Base-by-base conservation (phyloP, 1,140 invertebrate species). In the Meteorus sp. region DNA sequence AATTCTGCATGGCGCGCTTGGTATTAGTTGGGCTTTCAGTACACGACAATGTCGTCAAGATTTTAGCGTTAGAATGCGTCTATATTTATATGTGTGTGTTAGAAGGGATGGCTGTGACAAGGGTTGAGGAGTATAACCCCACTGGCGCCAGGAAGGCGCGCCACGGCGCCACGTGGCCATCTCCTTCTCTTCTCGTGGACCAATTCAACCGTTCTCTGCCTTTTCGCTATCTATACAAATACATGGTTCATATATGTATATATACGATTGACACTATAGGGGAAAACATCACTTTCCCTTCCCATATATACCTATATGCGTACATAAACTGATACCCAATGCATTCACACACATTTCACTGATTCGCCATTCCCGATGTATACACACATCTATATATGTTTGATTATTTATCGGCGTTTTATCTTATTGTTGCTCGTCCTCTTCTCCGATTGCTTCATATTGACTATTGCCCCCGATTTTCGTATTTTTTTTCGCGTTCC, bases 101-200 rank as follows among this genome's bases (percentile, higher is more conserved):
- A 13, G 23, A 13, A 48, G 29, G 45, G 19, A 48, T 22, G 23
- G 25, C 8, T 27, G 45, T 23, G 25, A 7, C 11, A 47, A 47
- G 20, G 19, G 29, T 6, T 2, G 33, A 58, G 37, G 27, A 37
- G 47, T 29, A 47, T 68, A 66, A 70, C 61, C 64, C 68, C 63
- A 63, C 61, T 68, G 76, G 76, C 76, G 76, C 76, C 76, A 68
- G 63, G 61, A 65, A 66, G 76, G 66, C 76, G 76, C 76, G 76
- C 74, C 76, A 69, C 72, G 76, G 76, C 75, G 75, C 76, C 75
- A 76, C 76, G 75, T 76, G 76, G 69, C 74, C 70, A 77, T 69
- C 70, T 68, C 69, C 67, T 67, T 66, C 68, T 59, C 27, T 56
- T 39, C 45, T 8, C 37, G 61, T 44, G 55, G 35, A 39, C 47